Evolutionary conservation across 2,113 vertebrate species (phyloP).

Genomic region (Leuciscus idus): DNA sequence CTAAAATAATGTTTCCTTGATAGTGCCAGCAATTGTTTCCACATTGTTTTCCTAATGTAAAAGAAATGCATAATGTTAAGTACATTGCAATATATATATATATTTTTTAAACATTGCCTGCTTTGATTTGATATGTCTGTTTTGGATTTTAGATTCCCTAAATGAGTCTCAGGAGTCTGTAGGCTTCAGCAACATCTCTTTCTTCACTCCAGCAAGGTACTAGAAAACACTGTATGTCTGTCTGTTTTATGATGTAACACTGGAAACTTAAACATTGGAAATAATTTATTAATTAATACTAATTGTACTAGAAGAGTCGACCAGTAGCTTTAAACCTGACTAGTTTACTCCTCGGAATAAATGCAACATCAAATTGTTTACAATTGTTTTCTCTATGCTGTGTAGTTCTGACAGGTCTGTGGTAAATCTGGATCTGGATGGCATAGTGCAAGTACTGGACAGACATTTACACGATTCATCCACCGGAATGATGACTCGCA

Average conservation of each 20-base stretch:
- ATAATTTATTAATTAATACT: not conserved
- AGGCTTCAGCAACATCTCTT: slow-evolving; percentile 78
- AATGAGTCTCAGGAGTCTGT: slow-evolving; percentile 82
- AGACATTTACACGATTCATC: slow-evolving; percentile 88
- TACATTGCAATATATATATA: not conserved
- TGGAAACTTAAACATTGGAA: not conserved
- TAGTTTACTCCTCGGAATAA: too few species aligned
- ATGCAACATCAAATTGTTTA: not conserved
- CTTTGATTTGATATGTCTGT: not conserved
- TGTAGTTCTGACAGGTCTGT: slow-evolving; percentile 78
- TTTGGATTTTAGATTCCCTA: slow-evolving; percentile 66
- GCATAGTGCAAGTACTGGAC: slow-evolving; percentile 94
- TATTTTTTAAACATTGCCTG: not conserved
- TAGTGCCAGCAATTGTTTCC: not conserved
- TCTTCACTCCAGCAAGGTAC: slow-evolving; percentile 82
- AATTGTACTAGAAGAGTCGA: not conserved
- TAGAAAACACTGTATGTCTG: not conserved
- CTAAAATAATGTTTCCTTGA: not conserved
- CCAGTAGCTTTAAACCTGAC: too few species aligned
- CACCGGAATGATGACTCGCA: slow-evolving; percentile 98
- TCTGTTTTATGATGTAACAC: not conserved
- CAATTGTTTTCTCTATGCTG: not conserved
- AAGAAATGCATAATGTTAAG: not conserved
- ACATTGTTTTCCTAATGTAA: not conserved
- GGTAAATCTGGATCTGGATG: slow-evolving; percentile 90